phyloP scores from a whole-genome alignment of 2,888 invertebrate genomes.

The Coelinius sp. region DNA sequence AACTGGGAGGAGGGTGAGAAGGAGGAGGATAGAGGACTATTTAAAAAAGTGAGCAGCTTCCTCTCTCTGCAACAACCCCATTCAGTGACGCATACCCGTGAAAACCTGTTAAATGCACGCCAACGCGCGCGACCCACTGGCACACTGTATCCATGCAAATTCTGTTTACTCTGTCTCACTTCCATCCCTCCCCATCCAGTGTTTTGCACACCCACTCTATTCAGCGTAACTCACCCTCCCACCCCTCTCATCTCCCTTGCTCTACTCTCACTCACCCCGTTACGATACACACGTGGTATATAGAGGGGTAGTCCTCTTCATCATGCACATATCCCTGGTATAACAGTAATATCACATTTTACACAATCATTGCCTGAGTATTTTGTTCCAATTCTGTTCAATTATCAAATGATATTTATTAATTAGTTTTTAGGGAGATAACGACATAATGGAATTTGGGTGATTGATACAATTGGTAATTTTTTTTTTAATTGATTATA shows the following conservation, averaged over 20 bases:
- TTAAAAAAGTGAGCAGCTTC: constrained; percentile 58
- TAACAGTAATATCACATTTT: neutral
- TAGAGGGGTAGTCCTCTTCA: neutral
- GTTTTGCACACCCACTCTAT: constrained; percentile 36
- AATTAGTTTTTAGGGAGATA: neutral
- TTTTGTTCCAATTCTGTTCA: neutral
- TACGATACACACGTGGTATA: neutral
- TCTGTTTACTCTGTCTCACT: constrained; percentile 62
- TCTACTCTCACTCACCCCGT: constrained; percentile 16
- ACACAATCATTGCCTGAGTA: neutral
- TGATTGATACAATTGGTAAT: neutral
- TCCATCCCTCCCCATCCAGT: constrained; percentile 40
- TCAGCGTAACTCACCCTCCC: constrained; percentile 1
- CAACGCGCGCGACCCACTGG: constrained; percentile 64
- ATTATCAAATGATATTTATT: neutral
- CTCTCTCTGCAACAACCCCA: constrained; percentile 30
- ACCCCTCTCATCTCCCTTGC: constrained; percentile 4
- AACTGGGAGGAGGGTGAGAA: constrained; percentile 46
- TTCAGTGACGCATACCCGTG: neutral
- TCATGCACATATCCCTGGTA: neutral
- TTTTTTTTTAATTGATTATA: neutral
- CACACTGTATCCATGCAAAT: constrained; percentile 70
- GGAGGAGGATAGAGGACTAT: constrained; percentile 56
- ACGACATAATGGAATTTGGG: neutral
- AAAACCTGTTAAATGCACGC: constrained; percentile 58